These are phyloP conservation scores for Achatina immaculata DNA, from an alignment of 1,140 invertebrate species.

Conservation along the genomic window DNA sequence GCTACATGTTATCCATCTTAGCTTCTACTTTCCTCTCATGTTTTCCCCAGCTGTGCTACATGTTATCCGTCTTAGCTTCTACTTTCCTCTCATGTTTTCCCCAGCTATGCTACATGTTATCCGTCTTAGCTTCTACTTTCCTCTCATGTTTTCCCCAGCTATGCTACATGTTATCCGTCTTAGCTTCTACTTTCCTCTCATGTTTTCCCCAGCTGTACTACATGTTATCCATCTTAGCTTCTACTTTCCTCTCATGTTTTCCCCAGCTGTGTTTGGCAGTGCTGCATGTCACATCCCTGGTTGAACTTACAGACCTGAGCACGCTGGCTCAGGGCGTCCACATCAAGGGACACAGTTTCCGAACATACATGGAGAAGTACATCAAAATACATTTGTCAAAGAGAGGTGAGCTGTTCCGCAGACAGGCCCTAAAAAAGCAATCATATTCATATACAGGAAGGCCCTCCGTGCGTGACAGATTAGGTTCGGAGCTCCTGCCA, in stretches of 20 bases:
- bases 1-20: too few species aligned
- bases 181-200: too few species aligned
- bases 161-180: too few species aligned
- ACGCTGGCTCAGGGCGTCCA: slow-evolving; percentile 40
- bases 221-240: neutral
- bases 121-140: too few species aligned
- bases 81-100: too few species aligned
- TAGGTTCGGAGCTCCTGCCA: too few species aligned
- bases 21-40: too few species aligned
- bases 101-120: too few species aligned
- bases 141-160: too few species aligned
- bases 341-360: slow-evolving; percentile 40
- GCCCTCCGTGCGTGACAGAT: neutral
- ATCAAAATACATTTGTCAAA: slow-evolving; percentile 9
- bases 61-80: too few species aligned
- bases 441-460: neutral
- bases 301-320: slow-evolving; percentile 43
- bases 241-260: neutral
- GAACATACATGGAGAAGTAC: slow-evolving; percentile 50
- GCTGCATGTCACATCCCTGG: slow-evolving; percentile 47
- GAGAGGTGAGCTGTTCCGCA: neutral
- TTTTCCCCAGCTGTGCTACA: too few species aligned
- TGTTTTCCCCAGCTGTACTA: too few species aligned
- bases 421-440: neutral
- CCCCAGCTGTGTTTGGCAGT: slow-evolving; percentile 51